Evolutionary conservation across 2,888 invertebrate genomes (phyloP), one percentile per base, ranked within the genome.

Genomic region (Philopedon plagiatum): DNA sequence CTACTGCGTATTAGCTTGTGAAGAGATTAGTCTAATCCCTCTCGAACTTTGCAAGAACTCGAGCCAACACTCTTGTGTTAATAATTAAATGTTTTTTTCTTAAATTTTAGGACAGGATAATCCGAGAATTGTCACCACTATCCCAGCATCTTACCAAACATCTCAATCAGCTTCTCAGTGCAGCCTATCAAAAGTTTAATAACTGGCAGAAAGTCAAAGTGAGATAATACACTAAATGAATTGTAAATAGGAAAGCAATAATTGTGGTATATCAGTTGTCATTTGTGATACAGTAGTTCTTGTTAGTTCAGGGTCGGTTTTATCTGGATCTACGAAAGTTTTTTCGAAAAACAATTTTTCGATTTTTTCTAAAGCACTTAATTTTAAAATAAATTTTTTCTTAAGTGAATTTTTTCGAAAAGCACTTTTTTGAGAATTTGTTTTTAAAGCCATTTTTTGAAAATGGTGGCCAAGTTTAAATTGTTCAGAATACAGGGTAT

Each of bases 141-240:
- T 93, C 94, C 74, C 91, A 93, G 65, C 91, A 94, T 39, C 86
- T 95, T 37, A 95, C 95, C 5, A 91, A 91, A 84, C 97, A 98
- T 84, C 88, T 97, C 82, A 95, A 96, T 85, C 93, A 94, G 82
- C 89, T 97, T 86, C 87, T 98, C 77, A 93, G 93, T 82, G 91
- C 94, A 0, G 95, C 97, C 9, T 94, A 93, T 84, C 89, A 91
- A 74, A 97, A 96, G 82, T 97, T 93, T 87, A 93, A 90, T 46
- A 87, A 92, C 57, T 97, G 97, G 97, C 95, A 95, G 63, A 85
- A 86, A 76, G 78, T 86, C 29, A 85, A 85, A 75, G 80, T 81
- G 65, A 82, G 85, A 78, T 85, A 84, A 69, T 21, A 21, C 9
- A 26, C n/a, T n/a, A n/a, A 21, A 11, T 15, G 4, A 29, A 39